Evolutionary conservation across 1,140 invertebrate species (phyloP).

Genomic region (Drosophila pandora): DNA sequence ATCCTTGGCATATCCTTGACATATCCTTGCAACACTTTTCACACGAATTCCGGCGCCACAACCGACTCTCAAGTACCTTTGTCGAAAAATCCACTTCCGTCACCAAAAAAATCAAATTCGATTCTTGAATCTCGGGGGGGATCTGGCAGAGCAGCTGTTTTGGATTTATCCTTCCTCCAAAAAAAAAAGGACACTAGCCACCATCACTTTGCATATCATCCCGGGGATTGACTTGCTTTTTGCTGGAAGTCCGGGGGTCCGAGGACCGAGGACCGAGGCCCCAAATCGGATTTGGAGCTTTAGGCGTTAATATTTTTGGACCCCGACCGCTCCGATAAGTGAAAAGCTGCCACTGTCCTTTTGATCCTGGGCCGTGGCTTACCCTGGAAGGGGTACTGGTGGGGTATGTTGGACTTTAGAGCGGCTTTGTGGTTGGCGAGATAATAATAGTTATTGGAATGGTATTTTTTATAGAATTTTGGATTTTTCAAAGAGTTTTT

Average conservation of each 20-base stretch:
- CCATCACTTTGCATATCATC: constrained; percentile 39
- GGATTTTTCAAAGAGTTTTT: no score
- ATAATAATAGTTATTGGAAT: no score
- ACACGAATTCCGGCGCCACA: constrained; percentile 70
- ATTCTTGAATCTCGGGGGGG: constrained; percentile 19
- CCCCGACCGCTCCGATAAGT: constrained; percentile 70
- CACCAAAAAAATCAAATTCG: constrained; percentile 8
- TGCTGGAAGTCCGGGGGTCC: constrained; percentile 1
- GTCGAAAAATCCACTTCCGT: constrained; percentile 48
- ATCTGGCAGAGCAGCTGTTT: constrained; percentile 19
- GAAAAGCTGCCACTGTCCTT: constrained; percentile 52
- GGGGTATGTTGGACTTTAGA: neutral
- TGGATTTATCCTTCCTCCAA: neutral
- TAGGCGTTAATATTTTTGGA: constrained; percentile 76
- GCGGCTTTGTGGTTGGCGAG: no score
- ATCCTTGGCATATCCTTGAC: neutral
- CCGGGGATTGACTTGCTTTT: constrained; percentile 9
- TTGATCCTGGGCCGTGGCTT: constrained; percentile 51
- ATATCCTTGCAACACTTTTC: constrained; percentile 46
- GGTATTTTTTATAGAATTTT: no score
- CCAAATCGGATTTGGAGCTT: constrained; percentile 75
- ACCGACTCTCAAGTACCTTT: constrained; percentile 47
- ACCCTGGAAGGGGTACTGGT: constrained; percentile 5
- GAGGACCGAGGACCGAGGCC: no score
- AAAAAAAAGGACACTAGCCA: neutral